phyloP scores from a whole-genome alignment of 2,113 vertebrate species.

The Sisor rabdophorus region DNA sequence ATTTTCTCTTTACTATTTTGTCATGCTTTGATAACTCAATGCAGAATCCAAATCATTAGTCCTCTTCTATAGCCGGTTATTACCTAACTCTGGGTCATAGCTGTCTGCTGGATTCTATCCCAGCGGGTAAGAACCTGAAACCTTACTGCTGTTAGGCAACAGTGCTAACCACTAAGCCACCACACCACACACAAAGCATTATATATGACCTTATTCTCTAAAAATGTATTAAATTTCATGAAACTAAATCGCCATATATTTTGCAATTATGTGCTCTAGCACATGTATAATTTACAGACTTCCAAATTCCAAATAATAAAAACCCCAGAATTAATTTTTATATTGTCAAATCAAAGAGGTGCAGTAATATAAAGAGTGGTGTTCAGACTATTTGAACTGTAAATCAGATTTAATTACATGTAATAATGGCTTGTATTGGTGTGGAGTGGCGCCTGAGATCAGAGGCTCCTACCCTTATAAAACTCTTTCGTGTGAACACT shows the following conservation, averaged over 20 bases:
- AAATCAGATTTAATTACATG: slow-evolving; percentile 4
- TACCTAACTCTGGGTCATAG: too few relatives aligned
- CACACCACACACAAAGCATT: too few relatives aligned
- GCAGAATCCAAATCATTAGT: not conserved
- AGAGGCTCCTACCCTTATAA: not conserved
- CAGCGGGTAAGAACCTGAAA: too few relatives aligned
- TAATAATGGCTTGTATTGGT: not conserved
- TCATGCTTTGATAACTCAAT: not conserved
- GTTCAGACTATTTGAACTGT: not conserved
- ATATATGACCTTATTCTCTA: not conserved
- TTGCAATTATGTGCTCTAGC: not conserved
- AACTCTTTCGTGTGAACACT: not conserved
- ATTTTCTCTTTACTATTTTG: not conserved
- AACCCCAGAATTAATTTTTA: not conserved
- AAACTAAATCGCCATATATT: not conserved
- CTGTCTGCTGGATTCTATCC: too few relatives aligned
- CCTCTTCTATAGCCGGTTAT: too few relatives aligned
- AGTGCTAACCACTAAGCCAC: too few relatives aligned
- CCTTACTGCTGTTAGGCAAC: too few relatives aligned
- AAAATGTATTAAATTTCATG: not conserved
- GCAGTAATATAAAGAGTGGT: not conserved
- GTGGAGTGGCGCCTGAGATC: not conserved
- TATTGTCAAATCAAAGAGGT: not conserved
- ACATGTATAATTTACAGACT: slow-evolving; percentile 9
- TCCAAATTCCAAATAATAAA: not conserved